Base-by-base conservation (phyloP, 2,113 vertebrate genomes). In the Hippoglossus stenolepis region DNA sequence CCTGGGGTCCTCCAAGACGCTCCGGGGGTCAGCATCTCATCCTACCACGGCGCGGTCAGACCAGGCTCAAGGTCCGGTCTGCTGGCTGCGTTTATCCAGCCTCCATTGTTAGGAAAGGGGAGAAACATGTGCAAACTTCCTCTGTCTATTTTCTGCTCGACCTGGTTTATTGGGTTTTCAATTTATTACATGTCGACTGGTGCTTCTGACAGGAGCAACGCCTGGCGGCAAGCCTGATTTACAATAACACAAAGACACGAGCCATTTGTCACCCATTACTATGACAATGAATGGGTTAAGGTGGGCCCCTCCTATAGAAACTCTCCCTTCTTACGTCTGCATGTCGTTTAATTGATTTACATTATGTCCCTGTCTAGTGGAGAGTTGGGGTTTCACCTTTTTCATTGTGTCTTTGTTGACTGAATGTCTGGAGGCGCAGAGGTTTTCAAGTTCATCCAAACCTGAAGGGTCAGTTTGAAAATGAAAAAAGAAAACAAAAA, bases 131-230 rank as follows among this genome's bases (percentile, higher is more conserved):
- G 10, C 87, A 75, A 49, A 72, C 90, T 93, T 93, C 93, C 89
- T 89, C 53, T 77, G 87, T 90, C 91, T 94, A 88, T 93, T 93
- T 93, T 92, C 86, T 84, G 86, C 78, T 51, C 35, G 66, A 71
- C 77, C 76, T 73, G 81, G 73, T 85, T 91, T 84, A 90, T 82
- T 86, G 38, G 82, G 61, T 23, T 80, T 31, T 51, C 87, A 83
- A 91, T 93, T 89, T 92, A 92, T 88, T 80, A 60, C 35, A 71
- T 62, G 24, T 64, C 65, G 83, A 80, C 75, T 63, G 72, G 63
- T 24, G 70, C 57, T 64, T 66, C 58, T 40, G 28, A 61, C 59
- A 70, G 24, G 61, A 57, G 72, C 66, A 28, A 20, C 26, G 28
- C 13, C 40, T 80, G 75, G 79, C 79, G 31, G 70, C 53, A 54